phyloP scores from a whole-genome alignment of 2,113 vertebrate genomes.

The Isurus oxyrinchus region DNA sequence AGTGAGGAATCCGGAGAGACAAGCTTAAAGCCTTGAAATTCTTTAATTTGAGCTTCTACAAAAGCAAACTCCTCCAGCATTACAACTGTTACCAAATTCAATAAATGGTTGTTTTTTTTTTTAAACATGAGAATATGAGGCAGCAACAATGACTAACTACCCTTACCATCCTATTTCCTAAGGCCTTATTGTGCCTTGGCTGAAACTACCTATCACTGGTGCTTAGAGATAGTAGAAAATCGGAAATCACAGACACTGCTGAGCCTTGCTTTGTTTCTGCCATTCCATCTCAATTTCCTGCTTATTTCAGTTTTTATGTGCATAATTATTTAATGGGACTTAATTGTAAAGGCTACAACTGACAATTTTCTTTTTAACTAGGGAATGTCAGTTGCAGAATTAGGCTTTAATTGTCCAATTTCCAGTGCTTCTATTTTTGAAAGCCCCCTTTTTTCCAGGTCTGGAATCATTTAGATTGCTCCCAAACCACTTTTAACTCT shows the following conservation, averaged over 20 bases:
- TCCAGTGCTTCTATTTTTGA: neutral
- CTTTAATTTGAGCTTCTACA: neutral
- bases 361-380: neutral
- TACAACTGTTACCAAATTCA: neutral
- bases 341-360: neutral
- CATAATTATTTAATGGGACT: neutral
- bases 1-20: neutral
- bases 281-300: neutral
- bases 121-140: neutral
- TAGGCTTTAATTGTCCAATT: neutral
- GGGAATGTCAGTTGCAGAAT: neutral
- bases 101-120: neutral
- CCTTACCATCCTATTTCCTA: neutral
- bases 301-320: neutral
- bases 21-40: neutral
- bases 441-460: neutral
- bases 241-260: neutral
- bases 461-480: neutral
- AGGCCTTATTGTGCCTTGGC: neutral
- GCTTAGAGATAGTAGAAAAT: neutral
- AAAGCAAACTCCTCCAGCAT: neutral
- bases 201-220: neutral
- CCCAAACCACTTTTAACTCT: neutral
- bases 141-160: neutral
- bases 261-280: neutral